phyloP scores from a whole-genome alignment of 2,797 vertebrate genomes.

The Sebastes iracundus region DNA sequence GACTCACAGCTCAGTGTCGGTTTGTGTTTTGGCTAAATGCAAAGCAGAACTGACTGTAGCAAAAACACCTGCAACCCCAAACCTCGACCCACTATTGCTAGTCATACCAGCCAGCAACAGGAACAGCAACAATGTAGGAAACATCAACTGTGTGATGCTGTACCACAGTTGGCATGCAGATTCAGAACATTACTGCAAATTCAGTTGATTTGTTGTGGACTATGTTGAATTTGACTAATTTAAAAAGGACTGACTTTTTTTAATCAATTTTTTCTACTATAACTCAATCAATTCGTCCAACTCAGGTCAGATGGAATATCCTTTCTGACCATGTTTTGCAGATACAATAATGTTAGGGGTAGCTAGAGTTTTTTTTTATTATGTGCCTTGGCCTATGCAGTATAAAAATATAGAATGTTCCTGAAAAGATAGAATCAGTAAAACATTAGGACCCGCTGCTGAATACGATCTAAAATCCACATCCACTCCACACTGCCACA shows the following conservation, averaged over 20 bases:
- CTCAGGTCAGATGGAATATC: neutral
- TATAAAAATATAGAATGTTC: neutral
- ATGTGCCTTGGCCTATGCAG: neutral
- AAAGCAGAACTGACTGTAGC: slow-evolving; percentile 60
- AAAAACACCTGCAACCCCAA: slow-evolving; percentile 60
- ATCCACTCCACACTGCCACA: neutral
- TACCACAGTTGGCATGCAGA: neutral
- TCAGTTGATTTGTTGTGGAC: neutral
- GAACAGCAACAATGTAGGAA: neutral
- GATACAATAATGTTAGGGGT: neutral
- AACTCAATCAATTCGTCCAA: neutral
- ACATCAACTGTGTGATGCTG: neutral
- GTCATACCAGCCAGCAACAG: neutral
- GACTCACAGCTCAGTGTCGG: slow-evolving; percentile 43
- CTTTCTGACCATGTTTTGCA: neutral
- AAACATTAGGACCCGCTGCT: neutral
- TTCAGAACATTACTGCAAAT: neutral
- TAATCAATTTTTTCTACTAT: neutral
- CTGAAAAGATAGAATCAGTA: neutral
- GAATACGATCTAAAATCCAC: neutral
- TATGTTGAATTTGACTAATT: neutral
- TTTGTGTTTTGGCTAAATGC: slow-evolving; percentile 75
- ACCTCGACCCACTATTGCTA: slow-evolving; percentile 11
- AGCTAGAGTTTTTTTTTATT: neutral
- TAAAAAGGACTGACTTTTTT: neutral